Evolutionary conservation across 2,888 invertebrate species (phyloP).

Genomic region (Nasonia oneida): DNA sequence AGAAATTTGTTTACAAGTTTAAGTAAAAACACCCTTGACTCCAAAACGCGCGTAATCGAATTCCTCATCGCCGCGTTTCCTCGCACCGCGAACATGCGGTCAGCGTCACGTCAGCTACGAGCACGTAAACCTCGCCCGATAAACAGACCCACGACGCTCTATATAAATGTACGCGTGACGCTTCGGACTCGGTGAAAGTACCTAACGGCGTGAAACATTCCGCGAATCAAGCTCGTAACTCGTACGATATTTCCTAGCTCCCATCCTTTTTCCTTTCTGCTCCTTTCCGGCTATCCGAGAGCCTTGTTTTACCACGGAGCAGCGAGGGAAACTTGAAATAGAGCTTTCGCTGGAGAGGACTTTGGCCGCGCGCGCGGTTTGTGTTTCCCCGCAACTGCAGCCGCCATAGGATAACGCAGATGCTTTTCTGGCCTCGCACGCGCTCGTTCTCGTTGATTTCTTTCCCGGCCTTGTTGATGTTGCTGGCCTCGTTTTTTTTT

Average conservation of each 20-base stretch:
- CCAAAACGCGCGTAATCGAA: not conserved
- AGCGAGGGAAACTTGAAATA: conserved; percentile 35
- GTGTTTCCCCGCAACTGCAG: not conserved
- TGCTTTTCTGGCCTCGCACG: conserved; percentile 18
- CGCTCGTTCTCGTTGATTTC: conserved; percentile 6
- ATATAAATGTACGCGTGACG: not conserved
- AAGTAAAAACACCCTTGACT: not conserved
- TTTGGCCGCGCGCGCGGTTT: conserved; percentile 16
- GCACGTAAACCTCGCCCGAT: not conserved
- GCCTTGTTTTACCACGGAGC: not conserved
- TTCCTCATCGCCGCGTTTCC: not conserved
- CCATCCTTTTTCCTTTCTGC: not conserved
- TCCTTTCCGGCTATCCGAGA: conserved; percentile 5
- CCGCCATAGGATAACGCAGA: conserved; percentile 31
- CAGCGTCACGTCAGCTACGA: conserved; percentile 6
- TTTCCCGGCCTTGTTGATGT: not conserved
- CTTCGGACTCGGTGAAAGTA: not conserved
- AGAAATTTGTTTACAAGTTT: not conserved
- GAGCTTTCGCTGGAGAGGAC: not conserved
- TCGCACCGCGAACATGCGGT: not conserved
- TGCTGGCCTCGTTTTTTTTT: not conserved
- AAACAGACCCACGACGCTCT: not conserved
- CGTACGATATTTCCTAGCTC: not conserved
- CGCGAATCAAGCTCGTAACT: conserved; percentile 21
- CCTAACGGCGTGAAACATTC: not conserved